Conservation (phyloP, 2,888 invertebrate species). For the Alloscopus bannaensis region DNA sequence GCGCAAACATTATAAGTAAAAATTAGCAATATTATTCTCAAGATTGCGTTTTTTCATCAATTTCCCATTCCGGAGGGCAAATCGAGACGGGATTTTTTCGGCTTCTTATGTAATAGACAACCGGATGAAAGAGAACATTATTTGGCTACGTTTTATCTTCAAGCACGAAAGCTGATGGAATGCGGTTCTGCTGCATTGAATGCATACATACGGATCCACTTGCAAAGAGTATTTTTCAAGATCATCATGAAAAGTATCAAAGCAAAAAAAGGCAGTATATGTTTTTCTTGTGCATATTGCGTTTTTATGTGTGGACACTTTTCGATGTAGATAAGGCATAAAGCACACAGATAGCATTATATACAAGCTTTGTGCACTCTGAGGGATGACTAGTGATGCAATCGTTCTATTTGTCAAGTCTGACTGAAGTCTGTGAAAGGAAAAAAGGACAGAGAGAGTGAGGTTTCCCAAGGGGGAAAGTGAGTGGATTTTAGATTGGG, state of each 20-base stretch:
- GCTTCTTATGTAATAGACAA: no score
- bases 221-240: neutral
- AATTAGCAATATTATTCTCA: no score
- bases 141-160: no score
- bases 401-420: constrained; percentile 27
- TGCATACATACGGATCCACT: no score
- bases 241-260: neutral
- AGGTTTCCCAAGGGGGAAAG: constrained; percentile 28
- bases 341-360: neutral
- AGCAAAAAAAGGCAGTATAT: no score
- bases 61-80: no score
- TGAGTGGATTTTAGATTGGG: constrained; percentile 28
- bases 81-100: no score
- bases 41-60: no score
- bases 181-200: neutral
- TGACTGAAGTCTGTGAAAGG: constrained; percentile 13
- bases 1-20: no score
- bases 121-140: constrained; percentile 1
- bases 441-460: constrained; percentile 5
- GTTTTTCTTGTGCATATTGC: neutral
- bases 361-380: no score
- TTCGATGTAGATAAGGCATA: constrained; percentile 20
- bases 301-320: constrained; percentile 16
- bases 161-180: no score
- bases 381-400: constrained; percentile 17